Percentiles rank a stretch among this genome's conserved stretches.
phyloP scores from a whole-genome alignment of 1,140 invertebrate species.

The Tenebrio molitor region DNA sequence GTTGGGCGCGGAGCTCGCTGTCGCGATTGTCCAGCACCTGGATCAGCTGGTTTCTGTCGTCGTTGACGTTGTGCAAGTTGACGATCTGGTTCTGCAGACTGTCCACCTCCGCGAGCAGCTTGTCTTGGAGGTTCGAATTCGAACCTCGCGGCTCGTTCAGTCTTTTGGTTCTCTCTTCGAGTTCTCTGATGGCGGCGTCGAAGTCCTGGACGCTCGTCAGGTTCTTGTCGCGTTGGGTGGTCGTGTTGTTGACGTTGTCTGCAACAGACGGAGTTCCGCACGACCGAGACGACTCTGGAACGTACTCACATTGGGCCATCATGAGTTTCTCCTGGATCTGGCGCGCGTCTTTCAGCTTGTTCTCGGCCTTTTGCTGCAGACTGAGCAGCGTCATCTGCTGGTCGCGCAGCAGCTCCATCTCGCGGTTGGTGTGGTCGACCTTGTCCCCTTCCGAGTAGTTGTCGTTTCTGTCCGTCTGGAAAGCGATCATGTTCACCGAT shows the following conservation, averaged over 20 bases:
- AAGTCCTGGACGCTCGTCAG: conserved; percentile 48
- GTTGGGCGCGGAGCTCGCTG: conserved; percentile 62
- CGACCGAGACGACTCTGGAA: neutral
- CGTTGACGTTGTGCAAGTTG: conserved; percentile 59
- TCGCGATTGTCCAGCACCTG: conserved; percentile 63
- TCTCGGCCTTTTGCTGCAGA: conserved; percentile 64
- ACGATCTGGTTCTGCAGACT: conserved; percentile 61
- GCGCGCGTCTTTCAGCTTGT: conserved; percentile 63
- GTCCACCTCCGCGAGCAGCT: conserved; percentile 56
- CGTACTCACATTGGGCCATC: conserved; percentile 43
- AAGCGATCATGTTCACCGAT: too few relatives aligned
- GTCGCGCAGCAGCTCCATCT: conserved; percentile 61
- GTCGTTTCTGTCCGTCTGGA: conserved; percentile 50
- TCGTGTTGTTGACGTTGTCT: conserved; percentile 22
- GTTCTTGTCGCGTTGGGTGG: conserved; percentile 46
- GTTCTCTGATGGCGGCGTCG: conserved; percentile 56
- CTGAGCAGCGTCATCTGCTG: conserved; percentile 62
- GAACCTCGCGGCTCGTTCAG: conserved; percentile 48
- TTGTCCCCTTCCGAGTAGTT: conserved; percentile 56
- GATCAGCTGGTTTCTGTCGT: conserved; percentile 61
- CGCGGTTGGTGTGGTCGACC: conserved; percentile 56
- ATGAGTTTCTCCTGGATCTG: conserved; percentile 61
- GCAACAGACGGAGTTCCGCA: too few relatives aligned
- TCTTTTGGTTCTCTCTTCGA: conserved; percentile 57
- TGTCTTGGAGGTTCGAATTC: conserved; percentile 51